A percentile compares a stretch with the other conserved stretches of the same genome.
These are phyloP conservation scores for Dermatemys mawii DNA, from an alignment of 2,113 vertebrate genomes.

Conservation along the genomic window DNA sequence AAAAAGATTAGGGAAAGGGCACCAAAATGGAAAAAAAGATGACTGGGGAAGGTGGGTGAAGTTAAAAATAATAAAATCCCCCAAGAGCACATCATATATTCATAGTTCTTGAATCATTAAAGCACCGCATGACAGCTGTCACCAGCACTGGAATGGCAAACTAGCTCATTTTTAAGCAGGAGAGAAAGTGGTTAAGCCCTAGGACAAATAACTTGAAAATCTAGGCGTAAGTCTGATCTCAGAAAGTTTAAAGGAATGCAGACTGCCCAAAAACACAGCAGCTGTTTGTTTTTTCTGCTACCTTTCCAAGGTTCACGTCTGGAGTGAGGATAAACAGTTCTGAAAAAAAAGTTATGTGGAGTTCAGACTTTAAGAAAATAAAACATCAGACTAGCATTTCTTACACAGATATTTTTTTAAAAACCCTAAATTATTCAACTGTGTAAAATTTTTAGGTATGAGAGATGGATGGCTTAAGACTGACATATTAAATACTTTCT, in stretches of 20 bases:
- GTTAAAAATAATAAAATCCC: slow-evolving; percentile 67
- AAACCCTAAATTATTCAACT: slow-evolving; percentile 59
- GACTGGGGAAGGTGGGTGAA: slow-evolving; percentile 38
- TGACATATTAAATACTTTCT: slow-evolving; percentile 52
- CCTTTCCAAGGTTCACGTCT: slow-evolving; percentile 82
- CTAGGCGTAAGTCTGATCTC: slow-evolving; percentile 72
- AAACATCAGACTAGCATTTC: slow-evolving; percentile 72
- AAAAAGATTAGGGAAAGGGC: background rate
- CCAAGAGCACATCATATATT: slow-evolving; percentile 68
- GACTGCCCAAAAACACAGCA: slow-evolving; percentile 78
- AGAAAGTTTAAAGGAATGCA: slow-evolving; percentile 80
- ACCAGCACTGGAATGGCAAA: slow-evolving; percentile 56
- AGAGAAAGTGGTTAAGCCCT: slow-evolving; percentile 76
- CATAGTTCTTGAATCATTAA: slow-evolving; percentile 60
- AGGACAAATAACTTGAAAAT: slow-evolving; percentile 77
- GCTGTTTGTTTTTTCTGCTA: slow-evolving; percentile 82
- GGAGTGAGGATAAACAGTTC: slow-evolving; percentile 79
- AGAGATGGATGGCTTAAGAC: slow-evolving; percentile 52
- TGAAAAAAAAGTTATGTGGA: slow-evolving; percentile 59
- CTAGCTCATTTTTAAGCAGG: slow-evolving; percentile 67
- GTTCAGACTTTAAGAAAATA: slow-evolving; percentile 80
- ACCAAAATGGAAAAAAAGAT: slow-evolving; percentile 57
- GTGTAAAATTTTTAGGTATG: slow-evolving; percentile 66
- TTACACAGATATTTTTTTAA: slow-evolving; percentile 24
- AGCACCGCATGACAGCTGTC: slow-evolving; percentile 57